Conservation (phyloP, 2,797 vertebrate genomes). For the Notamacropus eugenii region DNA sequence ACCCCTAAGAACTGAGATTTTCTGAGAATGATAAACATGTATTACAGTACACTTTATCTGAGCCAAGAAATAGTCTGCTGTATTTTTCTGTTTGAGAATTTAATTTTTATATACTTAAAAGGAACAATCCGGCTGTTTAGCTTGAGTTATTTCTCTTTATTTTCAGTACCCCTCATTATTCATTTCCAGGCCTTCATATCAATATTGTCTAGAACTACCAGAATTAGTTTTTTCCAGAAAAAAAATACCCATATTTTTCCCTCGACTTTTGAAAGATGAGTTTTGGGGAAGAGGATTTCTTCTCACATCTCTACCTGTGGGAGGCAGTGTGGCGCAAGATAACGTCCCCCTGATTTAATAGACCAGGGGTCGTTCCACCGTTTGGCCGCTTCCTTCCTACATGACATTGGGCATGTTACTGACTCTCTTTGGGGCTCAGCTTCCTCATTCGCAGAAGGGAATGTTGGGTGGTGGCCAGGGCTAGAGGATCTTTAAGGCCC, state of each 20-base stretch:
- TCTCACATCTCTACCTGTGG: background rate
- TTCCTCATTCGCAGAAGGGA: background rate
- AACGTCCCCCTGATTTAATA: background rate
- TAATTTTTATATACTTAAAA: conserved; percentile 42
- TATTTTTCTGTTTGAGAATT: conserved; percentile 23
- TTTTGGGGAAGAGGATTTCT: background rate
- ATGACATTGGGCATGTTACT: background rate
- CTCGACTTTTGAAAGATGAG: background rate
- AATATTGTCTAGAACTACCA: conserved; percentile 6
- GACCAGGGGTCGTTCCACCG: background rate
- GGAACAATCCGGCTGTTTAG: conserved; percentile 15
- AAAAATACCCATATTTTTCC: background rate
- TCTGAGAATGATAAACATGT: conserved; percentile 15
- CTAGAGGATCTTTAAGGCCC: background rate
- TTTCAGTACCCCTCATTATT: conserved; percentile 23
- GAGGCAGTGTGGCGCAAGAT: background rate
- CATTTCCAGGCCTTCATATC: conserved; percentile 29
- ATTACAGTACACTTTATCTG: background rate
- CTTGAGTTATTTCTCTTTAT: conserved; percentile 40
- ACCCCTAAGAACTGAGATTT: conserved; percentile 10
- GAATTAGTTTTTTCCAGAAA: conserved; percentile 28
- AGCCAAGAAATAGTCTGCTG: background rate
- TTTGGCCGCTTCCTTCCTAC: background rate
- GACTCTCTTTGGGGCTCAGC: background rate
- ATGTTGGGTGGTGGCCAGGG: background rate